phyloP scores from a whole-genome alignment of 2,888 invertebrate species.

The Ormyrus labotus region DNA sequence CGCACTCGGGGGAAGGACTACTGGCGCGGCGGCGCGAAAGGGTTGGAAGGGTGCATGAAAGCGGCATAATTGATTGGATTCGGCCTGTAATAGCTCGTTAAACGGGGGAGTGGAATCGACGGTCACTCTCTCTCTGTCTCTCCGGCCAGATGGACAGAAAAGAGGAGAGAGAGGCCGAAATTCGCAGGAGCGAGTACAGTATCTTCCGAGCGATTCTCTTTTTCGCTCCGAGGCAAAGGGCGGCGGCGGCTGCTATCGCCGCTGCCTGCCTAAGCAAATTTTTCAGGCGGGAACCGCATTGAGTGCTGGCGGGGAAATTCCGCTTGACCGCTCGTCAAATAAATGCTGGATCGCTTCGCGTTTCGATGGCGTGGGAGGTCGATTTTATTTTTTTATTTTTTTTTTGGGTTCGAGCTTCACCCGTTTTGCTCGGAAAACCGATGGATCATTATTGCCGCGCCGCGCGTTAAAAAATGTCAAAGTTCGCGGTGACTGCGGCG shows the following conservation, averaged over 20 bases:
- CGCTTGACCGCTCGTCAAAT: not conserved
- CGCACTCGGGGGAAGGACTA: not conserved
- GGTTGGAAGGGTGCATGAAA: slow-evolving; percentile 45
- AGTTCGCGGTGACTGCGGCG: too few relatives aligned
- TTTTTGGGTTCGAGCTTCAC: too few relatives aligned
- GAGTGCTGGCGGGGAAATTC: not conserved
- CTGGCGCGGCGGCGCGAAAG: not conserved
- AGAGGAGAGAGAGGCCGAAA: not conserved
- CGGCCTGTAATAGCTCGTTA: slow-evolving; percentile 56
- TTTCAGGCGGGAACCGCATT: not conserved
- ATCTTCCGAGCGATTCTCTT: not conserved
- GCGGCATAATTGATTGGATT: slow-evolving; percentile 57
- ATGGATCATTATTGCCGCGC: too few relatives aligned
- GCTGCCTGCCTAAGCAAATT: not conserved
- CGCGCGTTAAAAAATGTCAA: too few relatives aligned
- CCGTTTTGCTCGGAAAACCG: too few relatives aligned
- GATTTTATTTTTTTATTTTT: too few relatives aligned
- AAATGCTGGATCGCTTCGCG: not conserved
- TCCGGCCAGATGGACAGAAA: not conserved
- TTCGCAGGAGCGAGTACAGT: not conserved
- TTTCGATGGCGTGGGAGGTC: too few relatives aligned
- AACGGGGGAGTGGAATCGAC: slow-evolving; percentile 20
- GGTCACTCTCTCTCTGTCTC: not conserved
- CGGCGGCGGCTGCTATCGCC: not conserved
- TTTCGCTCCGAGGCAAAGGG: not conserved